Evolutionary conservation across 2,113 vertebrate genomes (phyloP), one percentile per base, ranked within the genome.

Genomic region (Tragelaphus strepsiceros): DNA sequence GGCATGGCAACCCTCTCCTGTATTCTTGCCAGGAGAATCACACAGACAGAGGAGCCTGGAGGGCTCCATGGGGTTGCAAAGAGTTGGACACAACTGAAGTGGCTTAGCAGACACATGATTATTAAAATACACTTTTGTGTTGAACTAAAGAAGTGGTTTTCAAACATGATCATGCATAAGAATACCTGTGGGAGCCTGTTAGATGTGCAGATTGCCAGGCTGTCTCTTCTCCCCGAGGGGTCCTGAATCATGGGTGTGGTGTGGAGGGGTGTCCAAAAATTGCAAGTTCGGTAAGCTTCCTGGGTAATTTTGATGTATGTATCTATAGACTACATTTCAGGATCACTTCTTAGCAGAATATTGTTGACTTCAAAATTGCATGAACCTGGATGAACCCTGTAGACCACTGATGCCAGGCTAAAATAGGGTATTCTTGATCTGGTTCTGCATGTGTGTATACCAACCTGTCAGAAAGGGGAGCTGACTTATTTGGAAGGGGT

Each of bases 71-170:
- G 35, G 12, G 71, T 77, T 77, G 35, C 71, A 77, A 77, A 43
- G 71, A 77, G 35, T 14, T 3, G 0, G 11, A 77, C 21, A 43
- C 0, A 3, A 43, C 12, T 77, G 71, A 43, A 77, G 35, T 24
- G 35, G 43, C 35, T 43, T 77, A 43, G 71, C 22, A 77, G 35
- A 13, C 35, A 24, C 71, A 77, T 77, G 35, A 7, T 24, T 90
- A 54, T 85, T 71, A 62, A 94, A 78, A 67, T 53, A 32, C 39
- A 61, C 16, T 74, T 82, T 82, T 49, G 28, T 88, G 28, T 93
- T 71, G 67, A 88, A 93, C 26, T 54, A 21, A 84, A 94, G 74
- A 87, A 77, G 16, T 80, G 19, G 4, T 94, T 96, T 91, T 83
- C 56, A 53, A 59, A 86, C 6, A 17, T 26, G 15, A 46, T 58